A percentile compares a stretch with the other conserved stretches of the same genome.
Conservation (phyloP, 1,140 invertebrate species). For the Pogonomyrmex barbatus region DNA sequence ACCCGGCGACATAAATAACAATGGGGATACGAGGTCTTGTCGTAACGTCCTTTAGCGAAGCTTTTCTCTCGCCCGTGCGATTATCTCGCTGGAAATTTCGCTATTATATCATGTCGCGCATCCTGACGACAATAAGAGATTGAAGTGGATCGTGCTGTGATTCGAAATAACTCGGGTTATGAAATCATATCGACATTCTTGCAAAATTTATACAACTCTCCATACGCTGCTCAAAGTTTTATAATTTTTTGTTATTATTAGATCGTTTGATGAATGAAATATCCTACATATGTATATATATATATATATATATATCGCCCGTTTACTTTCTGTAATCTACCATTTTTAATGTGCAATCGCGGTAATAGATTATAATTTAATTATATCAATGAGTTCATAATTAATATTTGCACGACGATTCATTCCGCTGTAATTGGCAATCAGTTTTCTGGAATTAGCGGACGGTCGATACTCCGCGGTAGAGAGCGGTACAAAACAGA, state of each 20-base stretch:
- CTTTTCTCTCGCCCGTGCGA: not conserved
- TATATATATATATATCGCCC: not conserved
- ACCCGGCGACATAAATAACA: constrained; percentile 30
- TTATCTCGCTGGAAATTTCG: constrained; percentile 25
- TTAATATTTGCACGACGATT: constrained; percentile 56
- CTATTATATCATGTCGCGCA: not conserved
- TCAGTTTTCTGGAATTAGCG: constrained; percentile 59
- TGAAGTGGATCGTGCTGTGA: not conserved
- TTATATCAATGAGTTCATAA: constrained; percentile 55
- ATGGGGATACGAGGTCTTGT: constrained; percentile 19
- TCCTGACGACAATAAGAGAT: not conserved
- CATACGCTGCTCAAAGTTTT: not conserved
- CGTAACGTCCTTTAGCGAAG: not conserved
- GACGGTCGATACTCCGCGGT: constrained; percentile 27
- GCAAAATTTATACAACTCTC: not conserved
- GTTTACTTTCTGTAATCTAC: constrained; percentile 20
- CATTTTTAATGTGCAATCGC: constrained; percentile 19
- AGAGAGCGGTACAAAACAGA: constrained; percentile 39
- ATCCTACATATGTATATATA: no score
- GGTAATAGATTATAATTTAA: constrained; percentile 59
- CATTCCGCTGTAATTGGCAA: constrained; percentile 54
- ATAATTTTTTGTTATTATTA: constrained; percentile 1
- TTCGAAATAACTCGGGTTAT: not conserved
- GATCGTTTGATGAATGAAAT: not conserved
- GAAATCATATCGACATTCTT: not conserved